Evolutionary conservation across 2,797 vertebrate species (phyloP).

Genomic region (Yasuhikotakia modesta): DNA sequence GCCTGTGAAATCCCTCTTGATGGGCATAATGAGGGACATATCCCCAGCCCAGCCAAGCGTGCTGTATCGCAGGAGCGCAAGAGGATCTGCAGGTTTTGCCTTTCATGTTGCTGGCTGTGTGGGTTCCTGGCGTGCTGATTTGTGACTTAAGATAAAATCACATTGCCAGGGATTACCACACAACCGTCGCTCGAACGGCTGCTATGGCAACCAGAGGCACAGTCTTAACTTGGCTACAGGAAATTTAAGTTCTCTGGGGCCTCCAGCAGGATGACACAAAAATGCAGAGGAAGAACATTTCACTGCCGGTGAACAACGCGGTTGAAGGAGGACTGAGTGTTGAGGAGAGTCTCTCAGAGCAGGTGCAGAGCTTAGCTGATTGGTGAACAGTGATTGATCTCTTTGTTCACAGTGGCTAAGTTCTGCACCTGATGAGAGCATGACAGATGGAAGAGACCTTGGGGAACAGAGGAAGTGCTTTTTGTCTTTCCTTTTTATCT

Average conservation of each 20-base stretch:
- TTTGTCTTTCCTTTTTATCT: background rate
- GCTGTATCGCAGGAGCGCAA: conserved; percentile 63
- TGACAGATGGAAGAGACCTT: conserved; percentile 60
- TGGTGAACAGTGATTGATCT: conserved; percentile 99
- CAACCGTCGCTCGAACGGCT: conserved; percentile 86
- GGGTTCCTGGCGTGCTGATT: conserved; percentile 99
- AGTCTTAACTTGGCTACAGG: conserved; percentile 32
- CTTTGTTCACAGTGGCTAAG: conserved; percentile 99
- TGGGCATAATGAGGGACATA: conserved; percentile 81
- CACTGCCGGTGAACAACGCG: background rate
- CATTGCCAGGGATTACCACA: conserved; percentile 99
- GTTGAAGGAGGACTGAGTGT: conserved; percentile 1
- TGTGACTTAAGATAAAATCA: conserved; percentile 99
- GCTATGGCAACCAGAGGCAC: conserved; percentile 74
- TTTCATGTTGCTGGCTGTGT: conserved; percentile 90
- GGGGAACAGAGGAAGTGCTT: background rate
- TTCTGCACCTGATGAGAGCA: conserved; percentile 98
- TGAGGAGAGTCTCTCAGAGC: conserved; percentile 44
- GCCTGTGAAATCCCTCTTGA: conserved; percentile 78
- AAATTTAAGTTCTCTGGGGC: conserved; percentile 53
- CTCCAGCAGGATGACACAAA: conserved; percentile 10
- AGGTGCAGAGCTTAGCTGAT: conserved; percentile 99
- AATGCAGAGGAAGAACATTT: conserved; percentile 38
- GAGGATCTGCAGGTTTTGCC: conserved; percentile 65
- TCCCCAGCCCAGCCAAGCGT: conserved; percentile 75